Evolutionary conservation across 1,140 invertebrate species (phyloP).

Genomic region (Drosophila dunni): DNA sequence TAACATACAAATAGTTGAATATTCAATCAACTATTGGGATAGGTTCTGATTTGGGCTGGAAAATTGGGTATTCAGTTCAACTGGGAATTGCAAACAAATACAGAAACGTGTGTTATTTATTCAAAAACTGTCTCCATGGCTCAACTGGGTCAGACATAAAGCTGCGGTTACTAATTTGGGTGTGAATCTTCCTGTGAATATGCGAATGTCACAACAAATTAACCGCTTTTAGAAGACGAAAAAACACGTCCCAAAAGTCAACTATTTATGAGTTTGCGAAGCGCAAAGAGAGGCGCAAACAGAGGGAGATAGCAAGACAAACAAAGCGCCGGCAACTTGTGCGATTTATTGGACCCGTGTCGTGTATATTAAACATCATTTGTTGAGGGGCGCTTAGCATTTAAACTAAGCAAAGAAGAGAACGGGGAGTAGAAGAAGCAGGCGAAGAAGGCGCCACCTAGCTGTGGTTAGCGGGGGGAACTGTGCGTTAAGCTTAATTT

Average conservation of each 20-base stretch:
- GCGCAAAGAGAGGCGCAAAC: background rate
- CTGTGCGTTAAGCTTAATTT: constrained; percentile 50
- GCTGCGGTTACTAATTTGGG: constrained; percentile 4
- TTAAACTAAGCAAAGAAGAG: constrained; percentile 10
- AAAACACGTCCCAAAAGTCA: constrained; percentile 20
- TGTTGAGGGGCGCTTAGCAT: constrained; percentile 30
- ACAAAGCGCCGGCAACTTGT: constrained; percentile 29
- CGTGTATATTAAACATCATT: constrained; percentile 57
- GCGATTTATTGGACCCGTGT: constrained; percentile 56
- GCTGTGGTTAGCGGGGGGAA: background rate
- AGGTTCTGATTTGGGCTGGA: no score
- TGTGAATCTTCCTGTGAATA: constrained; percentile 24
- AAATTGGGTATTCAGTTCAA: background rate
- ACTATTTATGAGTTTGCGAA: constrained; percentile 34
- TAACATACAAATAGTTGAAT: constrained; percentile 8
- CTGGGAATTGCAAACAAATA: constrained; percentile 12
- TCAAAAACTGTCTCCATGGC: background rate
- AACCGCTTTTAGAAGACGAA: constrained; percentile 20
- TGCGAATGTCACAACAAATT: constrained; percentile 41
- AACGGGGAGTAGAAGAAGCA: background rate
- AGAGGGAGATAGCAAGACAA: background rate
- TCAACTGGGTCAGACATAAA: constrained; percentile 9
- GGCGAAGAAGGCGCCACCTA: constrained; percentile 4
- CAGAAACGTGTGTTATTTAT: background rate
- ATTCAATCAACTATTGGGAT: background rate